A percentile compares a stretch with the other conserved stretches of the same genome.
These are phyloP conservation scores for Naso thynnoides DNA, from an alignment of 2,797 vertebrate genomes.

Conservation along the genomic window DNA sequence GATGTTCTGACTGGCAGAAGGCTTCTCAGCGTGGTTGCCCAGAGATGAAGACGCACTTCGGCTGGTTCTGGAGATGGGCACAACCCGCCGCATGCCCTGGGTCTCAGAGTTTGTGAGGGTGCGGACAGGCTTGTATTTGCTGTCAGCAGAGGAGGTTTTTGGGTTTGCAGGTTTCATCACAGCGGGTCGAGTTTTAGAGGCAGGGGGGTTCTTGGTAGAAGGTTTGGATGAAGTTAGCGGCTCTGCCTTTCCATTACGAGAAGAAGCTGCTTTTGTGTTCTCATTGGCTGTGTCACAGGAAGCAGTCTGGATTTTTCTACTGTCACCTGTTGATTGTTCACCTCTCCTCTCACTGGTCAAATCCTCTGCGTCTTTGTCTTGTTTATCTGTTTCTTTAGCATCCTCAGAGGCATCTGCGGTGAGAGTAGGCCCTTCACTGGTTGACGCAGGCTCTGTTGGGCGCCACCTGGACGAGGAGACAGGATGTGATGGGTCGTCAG, in stretches of 20 bases:
- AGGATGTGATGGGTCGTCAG: constrained; percentile 16
- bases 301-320: not conserved
- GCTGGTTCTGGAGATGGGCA: constrained; percentile 86
- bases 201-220: constrained; percentile 13
- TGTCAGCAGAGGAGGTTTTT: constrained; percentile 48
- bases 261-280: not conserved
- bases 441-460: constrained; percentile 9
- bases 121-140: constrained; percentile 69
- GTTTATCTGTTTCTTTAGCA: not conserved
- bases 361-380: not conserved
- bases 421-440: constrained; percentile 14
- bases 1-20: not conserved
- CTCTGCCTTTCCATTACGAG: constrained; percentile 4
- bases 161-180: constrained; percentile 2
- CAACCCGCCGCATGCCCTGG: constrained; percentile 89
- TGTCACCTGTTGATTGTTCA: not conserved
- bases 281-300: not conserved
- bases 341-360: constrained; percentile 10
- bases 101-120: constrained; percentile 86
- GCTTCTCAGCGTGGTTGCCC: constrained; percentile 73
- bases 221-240: not conserved
- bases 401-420: constrained; percentile 28
- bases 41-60: constrained; percentile 38
- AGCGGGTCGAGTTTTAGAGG: constrained; percentile 25
- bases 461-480: constrained; percentile 22